A percentile compares a stretch with the other conserved stretches of the same genome.
These are phyloP conservation scores for Parochlus steinenii DNA, from an alignment of 2,888 invertebrate species.

Conservation along the genomic window DNA sequence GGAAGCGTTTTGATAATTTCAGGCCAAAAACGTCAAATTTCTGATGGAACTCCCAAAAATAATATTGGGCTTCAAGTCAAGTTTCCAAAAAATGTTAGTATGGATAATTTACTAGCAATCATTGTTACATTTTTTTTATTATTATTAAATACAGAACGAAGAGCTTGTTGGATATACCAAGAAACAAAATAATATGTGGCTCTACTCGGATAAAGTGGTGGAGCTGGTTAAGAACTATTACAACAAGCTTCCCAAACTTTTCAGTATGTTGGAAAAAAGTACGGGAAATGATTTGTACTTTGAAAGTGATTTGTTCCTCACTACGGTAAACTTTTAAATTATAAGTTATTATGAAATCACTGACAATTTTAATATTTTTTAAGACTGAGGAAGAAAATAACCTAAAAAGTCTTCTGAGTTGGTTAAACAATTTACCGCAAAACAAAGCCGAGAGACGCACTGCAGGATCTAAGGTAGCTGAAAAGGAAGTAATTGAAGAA, in stretches of 20 bases:
- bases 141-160: slow-evolving; percentile 35
- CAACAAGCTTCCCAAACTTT: slow-evolving; percentile 52
- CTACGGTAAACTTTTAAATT: slow-evolving; percentile 16
- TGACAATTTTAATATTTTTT: slow-evolving; percentile 12
- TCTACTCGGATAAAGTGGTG: slow-evolving; percentile 61
- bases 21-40: slow-evolving; percentile 29
- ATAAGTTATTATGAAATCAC: background rate
- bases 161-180: slow-evolving; percentile 70
- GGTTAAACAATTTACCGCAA: slow-evolving; percentile 58
- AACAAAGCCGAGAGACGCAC: slow-evolving; percentile 40
- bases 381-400: slow-evolving; percentile 20
- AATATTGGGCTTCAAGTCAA: slow-evolving; percentile 89
- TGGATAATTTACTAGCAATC: background rate
- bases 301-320: slow-evolving; percentile 49
- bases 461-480: slow-evolving; percentile 55
- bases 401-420: slow-evolving; percentile 38
- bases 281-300: slow-evolving; percentile 40
- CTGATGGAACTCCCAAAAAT: slow-evolving; percentile 35
- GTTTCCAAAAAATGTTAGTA: slow-evolving; percentile 59
- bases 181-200: slow-evolving; percentile 54
- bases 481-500: slow-evolving; percentile 40
- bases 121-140: slow-evolving; percentile 10
- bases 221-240: slow-evolving; percentile 55
- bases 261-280: slow-evolving; percentile 36
- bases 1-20: slow-evolving; percentile 58